Percentiles rank a stretch among this genome's conserved stretches.
Conservation (phyloP, 1,140 invertebrate species). For the Hycleus cichorii region DNA sequence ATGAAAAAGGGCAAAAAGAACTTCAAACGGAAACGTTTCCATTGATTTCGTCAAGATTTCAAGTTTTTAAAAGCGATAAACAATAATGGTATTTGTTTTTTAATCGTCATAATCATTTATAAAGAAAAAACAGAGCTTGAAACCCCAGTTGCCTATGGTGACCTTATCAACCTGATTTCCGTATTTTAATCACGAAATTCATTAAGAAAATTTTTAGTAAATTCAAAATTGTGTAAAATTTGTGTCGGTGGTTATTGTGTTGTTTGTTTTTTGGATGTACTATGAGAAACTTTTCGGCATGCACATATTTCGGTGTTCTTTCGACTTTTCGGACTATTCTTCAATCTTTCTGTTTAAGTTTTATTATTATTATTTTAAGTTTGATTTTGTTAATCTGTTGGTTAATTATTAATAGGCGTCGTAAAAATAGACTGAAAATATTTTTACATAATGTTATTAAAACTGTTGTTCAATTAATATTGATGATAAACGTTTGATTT, state of each 20-base stretch:
- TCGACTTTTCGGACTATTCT: neutral
- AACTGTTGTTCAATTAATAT: neutral
- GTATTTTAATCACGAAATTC: constrained; percentile 11
- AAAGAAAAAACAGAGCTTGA: constrained; percentile 28
- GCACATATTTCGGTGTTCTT: constrained; percentile 19
- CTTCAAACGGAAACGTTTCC: constrained; percentile 37
- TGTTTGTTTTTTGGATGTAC: constrained; percentile 12
- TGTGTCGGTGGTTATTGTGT: constrained; percentile 16
- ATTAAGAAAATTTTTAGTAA: constrained; percentile 4
- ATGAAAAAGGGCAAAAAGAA: constrained; percentile 11
- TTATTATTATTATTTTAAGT: neutral
- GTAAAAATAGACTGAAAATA: constrained; percentile 32
- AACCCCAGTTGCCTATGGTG: constrained; percentile 38
- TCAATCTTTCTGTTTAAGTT: neutral
- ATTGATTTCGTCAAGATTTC: constrained; percentile 23
- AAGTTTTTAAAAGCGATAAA: no score
- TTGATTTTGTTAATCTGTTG: constrained; percentile 11
- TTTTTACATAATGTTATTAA: constrained; percentile 35
- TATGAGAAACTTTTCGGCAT: constrained; percentile 17
- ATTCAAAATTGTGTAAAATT: constrained; percentile 26
- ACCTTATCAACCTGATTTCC: constrained; percentile 25
- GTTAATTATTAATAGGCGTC: constrained; percentile 16
- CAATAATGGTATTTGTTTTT: no score
- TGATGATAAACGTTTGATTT: constrained; percentile 7
- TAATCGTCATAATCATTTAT: no score